phyloP scores from a whole-genome alignment of 2,113 vertebrate genomes.

The Collichthys lucidus region DNA sequence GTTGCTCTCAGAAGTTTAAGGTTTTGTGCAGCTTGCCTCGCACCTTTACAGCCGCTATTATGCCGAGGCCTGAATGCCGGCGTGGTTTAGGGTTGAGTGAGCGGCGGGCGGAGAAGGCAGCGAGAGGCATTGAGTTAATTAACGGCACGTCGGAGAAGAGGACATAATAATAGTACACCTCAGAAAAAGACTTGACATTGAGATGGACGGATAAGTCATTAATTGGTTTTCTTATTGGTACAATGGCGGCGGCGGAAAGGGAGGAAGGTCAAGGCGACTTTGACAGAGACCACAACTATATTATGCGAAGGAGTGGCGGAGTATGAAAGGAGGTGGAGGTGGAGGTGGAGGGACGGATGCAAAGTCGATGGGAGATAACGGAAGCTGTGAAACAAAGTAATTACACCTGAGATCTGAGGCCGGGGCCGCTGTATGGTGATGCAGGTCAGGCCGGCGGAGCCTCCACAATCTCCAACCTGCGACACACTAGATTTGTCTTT shows the following conservation, averaged over 20 bases:
- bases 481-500: conserved; percentile 75
- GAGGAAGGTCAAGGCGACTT: conserved; percentile 89
- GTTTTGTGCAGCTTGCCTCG: conserved; percentile 13
- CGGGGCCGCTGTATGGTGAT: conserved; percentile 76
- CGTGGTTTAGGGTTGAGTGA: conserved; percentile 36
- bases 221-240: conserved; percentile 90
- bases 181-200: conserved; percentile 87
- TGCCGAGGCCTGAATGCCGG: conserved; percentile 52
- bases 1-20: conserved; percentile 72
- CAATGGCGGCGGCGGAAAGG: conserved; percentile 73
- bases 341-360: conserved; percentile 59
- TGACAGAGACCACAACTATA: conserved; percentile 85
- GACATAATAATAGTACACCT: conserved; percentile 85
- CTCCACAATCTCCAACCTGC: conserved; percentile 76
- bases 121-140: conserved; percentile 85
- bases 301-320: conserved; percentile 73
- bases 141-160: conserved; percentile 82
- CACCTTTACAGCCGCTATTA: conserved; percentile 55
- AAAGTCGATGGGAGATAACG: conserved; percentile 84
- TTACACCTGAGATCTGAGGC: conserved; percentile 85
- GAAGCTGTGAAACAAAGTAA: conserved; percentile 85
- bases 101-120: conserved; percentile 35
- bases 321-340: conserved; percentile 65
- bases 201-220: conserved; percentile 91
- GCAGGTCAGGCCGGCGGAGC: conserved; percentile 73